Conservation (phyloP, 1,140 invertebrate genomes). For the Heliconius hewitsoni region DNA sequence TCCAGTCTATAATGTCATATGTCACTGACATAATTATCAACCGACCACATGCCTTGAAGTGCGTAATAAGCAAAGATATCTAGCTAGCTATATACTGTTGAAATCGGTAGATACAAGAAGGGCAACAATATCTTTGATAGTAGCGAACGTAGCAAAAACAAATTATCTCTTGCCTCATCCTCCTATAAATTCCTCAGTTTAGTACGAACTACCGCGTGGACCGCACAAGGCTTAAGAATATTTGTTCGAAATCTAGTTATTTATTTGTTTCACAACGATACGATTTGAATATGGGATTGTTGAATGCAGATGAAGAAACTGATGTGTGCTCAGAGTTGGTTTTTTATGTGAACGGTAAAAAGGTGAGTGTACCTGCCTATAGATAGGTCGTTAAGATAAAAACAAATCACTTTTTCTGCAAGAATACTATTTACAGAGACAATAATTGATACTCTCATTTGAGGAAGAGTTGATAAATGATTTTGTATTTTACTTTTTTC, state of each 20-base stretch:
- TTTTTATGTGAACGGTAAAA: slow-evolving; percentile 73
- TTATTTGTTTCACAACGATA: background rate
- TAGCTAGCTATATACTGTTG: background rate
- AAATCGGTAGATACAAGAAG: background rate
- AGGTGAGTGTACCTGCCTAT: slow-evolving; percentile 48
- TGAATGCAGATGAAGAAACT: slow-evolving; percentile 60
- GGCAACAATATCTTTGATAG: background rate
- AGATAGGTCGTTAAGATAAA: background rate
- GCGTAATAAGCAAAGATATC: background rate
- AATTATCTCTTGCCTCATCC: slow-evolving; percentile 14
- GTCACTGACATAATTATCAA: slow-evolving; percentile 17
- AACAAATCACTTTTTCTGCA: background rate
- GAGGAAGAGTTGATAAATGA: background rate
- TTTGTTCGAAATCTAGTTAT: background rate
- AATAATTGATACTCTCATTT: background rate
- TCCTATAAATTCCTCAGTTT: slow-evolving; percentile 36
- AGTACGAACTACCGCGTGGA: slow-evolving; percentile 36
- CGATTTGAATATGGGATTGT: slow-evolving; percentile 51
- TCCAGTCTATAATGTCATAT: background rate
- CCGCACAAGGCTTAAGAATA: slow-evolving; percentile 22
- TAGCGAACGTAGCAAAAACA: slow-evolving; percentile 13
- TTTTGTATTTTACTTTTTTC: background rate
- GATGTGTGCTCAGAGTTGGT: slow-evolving; percentile 57
- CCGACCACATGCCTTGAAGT: slow-evolving; percentile 3
- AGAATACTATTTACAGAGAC: background rate